A percentile compares a stretch with the other conserved stretches of the same genome.
Evolutionary conservation across 2,888 invertebrate species (phyloP).

Genomic region (Stictocephala bisonia): DNA sequence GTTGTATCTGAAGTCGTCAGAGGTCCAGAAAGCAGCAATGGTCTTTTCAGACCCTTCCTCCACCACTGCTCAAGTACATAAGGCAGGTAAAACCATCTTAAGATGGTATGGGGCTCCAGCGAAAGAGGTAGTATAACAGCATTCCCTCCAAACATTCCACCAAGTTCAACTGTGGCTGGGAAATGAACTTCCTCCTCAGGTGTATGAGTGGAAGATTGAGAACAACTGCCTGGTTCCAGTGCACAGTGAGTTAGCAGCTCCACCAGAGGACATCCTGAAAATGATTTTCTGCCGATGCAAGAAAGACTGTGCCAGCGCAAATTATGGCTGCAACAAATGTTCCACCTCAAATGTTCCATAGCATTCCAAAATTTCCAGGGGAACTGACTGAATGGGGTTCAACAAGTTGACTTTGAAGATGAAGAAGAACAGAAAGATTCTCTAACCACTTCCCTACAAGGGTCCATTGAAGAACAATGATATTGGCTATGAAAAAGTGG

Average conservation of each 20-base stretch:
- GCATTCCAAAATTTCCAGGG: constrained; percentile 32
- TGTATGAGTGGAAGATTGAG: too few species aligned
- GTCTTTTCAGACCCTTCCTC: constrained; percentile 14
- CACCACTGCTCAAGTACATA: constrained; percentile 14
- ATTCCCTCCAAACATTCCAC: constrained; percentile 39
- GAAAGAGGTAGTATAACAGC: constrained; percentile 41
- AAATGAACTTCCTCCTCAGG: constrained; percentile 44
- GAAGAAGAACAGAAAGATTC: constrained; percentile 14
- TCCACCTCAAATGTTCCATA: constrained; percentile 2
- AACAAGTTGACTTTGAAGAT: constrained; percentile 5
- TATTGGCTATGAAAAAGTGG: not conserved
- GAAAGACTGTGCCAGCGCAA: not conserved
- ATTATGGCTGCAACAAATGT: not conserved
- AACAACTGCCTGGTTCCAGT: constrained; percentile 40
- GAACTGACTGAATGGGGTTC: constrained; percentile 21
- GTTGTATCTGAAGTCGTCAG: not conserved
- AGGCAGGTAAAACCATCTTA: not conserved
- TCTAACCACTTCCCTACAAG: not conserved
- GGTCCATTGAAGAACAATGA: constrained; percentile 1
- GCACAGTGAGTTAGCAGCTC: constrained; percentile 42
- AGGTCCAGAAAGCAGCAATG: not conserved
- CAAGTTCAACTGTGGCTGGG: constrained; percentile 48
- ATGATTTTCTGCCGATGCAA: constrained; percentile 7
- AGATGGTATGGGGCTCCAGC: constrained; percentile 24
- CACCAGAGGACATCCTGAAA: constrained; percentile 34